A percentile compares a stretch with the other conserved stretches of the same genome.
Conservation (phyloP, 2,888 invertebrate species). For the Pseudeuparius sepicola region DNA sequence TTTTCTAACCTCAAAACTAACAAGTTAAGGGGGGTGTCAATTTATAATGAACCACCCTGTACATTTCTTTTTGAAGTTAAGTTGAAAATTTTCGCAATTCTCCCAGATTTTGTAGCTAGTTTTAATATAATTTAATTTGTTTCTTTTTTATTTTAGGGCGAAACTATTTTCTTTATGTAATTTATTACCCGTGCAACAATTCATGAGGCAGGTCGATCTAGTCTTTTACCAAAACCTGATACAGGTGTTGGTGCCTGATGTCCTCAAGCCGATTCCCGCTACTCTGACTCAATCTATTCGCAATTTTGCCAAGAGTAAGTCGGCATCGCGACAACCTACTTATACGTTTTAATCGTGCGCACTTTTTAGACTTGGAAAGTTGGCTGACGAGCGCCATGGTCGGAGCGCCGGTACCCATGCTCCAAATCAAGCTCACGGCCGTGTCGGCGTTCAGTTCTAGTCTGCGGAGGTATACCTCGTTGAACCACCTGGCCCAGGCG, state of each 20-base stretch:
- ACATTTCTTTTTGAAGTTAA: no score
- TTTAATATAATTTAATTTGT: no score
- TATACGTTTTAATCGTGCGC: constrained; percentile 3
- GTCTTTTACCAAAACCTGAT: constrained; percentile 93
- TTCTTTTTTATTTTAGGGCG: constrained; percentile 41
- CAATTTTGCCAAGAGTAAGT: constrained; percentile 74
- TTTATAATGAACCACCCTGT: no score
- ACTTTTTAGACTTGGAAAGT: constrained; percentile 59
- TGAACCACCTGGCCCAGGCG: constrained; percentile 91
- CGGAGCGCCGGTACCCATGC: constrained; percentile 73
- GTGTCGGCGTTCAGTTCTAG: constrained; percentile 92
- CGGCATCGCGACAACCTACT: not conserved
- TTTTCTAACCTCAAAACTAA: no score
- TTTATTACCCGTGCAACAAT: constrained; percentile 63
- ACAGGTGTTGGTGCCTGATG: constrained; percentile 93
- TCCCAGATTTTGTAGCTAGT: no score
- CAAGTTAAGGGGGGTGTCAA: no score
- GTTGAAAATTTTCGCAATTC: no score
- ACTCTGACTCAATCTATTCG: constrained; percentile 87
- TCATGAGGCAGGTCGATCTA: constrained; percentile 77
- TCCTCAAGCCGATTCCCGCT: constrained; percentile 88
- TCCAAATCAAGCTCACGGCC: constrained; percentile 71
- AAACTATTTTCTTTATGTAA: constrained; percentile 61
- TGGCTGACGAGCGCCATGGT: constrained; percentile 75
- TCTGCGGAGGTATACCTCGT: constrained; percentile 87